These are phyloP conservation scores for Channa striata DNA, from an alignment of 2,797 vertebrate species.

Conservation along the genomic window DNA sequence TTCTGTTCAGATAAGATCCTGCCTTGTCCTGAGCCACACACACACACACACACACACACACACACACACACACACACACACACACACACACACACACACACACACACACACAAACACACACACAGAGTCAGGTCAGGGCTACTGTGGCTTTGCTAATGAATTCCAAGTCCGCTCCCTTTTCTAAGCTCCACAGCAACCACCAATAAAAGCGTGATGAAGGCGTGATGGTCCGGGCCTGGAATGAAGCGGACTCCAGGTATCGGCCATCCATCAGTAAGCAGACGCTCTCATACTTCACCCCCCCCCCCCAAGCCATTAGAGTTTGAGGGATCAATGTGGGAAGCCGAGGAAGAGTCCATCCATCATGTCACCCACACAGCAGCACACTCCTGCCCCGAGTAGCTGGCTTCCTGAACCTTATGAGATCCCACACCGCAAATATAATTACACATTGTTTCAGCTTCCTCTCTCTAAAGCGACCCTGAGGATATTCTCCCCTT, in stretches of 20 bases:
- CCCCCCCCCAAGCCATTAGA: slow-evolving; percentile 73
- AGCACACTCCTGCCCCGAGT: slow-evolving; percentile 22
- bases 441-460: slow-evolving; percentile 59
- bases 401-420: slow-evolving; percentile 55
- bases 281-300: slow-evolving; percentile 59
- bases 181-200: slow-evolving; percentile 66
- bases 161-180: slow-evolving; percentile 66
- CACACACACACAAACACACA: too few relatives aligned
- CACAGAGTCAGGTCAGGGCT: slow-evolving; percentile 80
- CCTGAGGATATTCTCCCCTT: slow-evolving; percentile 43
- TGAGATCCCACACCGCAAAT: slow-evolving; percentile 59
- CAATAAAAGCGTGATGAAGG: slow-evolving; percentile 78
- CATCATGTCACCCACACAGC: slow-evolving; percentile 67
- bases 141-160: slow-evolving; percentile 80
- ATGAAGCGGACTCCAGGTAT: slow-evolving; percentile 42
- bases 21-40: slow-evolving; percentile 52
- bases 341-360: slow-evolving; percentile 60
- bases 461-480: slow-evolving; percentile 30
- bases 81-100: too few relatives aligned
- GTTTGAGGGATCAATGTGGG: slow-evolving; percentile 72
- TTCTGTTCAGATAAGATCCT: slow-evolving; percentile 42
- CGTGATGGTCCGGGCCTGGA: slow-evolving; percentile 66
- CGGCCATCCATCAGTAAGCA: slow-evolving; percentile 68
- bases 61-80: too few relatives aligned
- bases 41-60: too few relatives aligned